Evolutionary conservation across 2,113 vertebrate genomes (phyloP).

Genomic region (Chinchilla lanigera): DNA sequence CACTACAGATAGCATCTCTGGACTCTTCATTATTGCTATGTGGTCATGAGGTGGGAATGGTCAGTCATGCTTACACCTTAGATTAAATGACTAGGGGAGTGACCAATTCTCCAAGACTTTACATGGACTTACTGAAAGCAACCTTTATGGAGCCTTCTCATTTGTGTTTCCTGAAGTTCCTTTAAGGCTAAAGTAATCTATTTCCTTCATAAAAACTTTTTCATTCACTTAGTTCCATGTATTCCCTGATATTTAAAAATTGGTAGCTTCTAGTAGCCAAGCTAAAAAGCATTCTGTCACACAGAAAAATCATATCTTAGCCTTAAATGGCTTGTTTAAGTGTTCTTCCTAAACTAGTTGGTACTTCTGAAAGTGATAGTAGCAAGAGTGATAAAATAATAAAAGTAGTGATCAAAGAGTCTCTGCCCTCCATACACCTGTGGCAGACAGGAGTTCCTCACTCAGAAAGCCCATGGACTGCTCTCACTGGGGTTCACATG

Average conservation of each 20-base stretch:
- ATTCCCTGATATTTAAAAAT: slow-evolving; percentile 2
- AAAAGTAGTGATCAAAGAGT: background rate
- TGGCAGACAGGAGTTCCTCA: no score
- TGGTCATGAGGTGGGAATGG: background rate
- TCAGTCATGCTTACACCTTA: no score
- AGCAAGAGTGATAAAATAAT: background rate
- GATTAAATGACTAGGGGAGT: background rate
- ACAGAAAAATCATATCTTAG: background rate
- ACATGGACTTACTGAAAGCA: background rate
- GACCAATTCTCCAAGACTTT: background rate
- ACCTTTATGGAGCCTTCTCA: background rate
- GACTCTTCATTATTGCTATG: background rate
- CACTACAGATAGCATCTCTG: background rate
- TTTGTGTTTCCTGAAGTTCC: background rate
- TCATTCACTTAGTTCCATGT: background rate
- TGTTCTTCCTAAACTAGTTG: background rate
- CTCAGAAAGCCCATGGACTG: no score
- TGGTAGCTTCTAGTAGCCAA: background rate
- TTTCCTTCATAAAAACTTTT: background rate
- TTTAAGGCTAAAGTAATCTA: background rate
- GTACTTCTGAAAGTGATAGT: background rate
- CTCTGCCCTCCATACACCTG: no score
- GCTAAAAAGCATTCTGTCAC: background rate
- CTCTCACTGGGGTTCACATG: no score
- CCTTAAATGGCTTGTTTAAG: background rate